phyloP scores from a whole-genome alignment of 1,140 invertebrate species.

The Radopholus similis region DNA sequence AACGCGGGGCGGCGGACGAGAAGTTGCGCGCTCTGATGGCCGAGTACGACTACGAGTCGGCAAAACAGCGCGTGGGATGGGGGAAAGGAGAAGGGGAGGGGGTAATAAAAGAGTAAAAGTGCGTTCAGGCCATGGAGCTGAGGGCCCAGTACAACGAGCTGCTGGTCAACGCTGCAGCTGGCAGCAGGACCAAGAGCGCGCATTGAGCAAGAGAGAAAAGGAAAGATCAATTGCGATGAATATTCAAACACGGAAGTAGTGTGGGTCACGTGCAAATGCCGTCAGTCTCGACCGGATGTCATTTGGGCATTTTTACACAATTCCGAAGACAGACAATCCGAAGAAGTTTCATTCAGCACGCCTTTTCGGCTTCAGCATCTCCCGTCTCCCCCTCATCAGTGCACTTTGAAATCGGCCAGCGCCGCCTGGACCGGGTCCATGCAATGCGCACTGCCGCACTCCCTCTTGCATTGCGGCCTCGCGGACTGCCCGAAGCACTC shows the following conservation, averaged over 20 bases:
- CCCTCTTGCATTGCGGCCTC: not conserved
- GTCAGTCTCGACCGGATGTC: no score
- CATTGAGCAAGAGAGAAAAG: not conserved
- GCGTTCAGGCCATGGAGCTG: constrained; percentile 15
- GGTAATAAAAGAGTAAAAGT: not conserved
- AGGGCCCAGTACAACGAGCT: constrained; percentile 20
- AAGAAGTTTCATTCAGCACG: not conserved
- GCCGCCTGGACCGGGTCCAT: not conserved
- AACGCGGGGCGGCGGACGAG: constrained; percentile 9
- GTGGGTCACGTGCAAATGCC: not conserved
- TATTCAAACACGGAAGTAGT: not conserved
- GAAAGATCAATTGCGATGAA: not conserved
- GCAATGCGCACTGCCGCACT: not conserved
- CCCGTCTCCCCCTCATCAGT: not conserved
- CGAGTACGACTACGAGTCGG: constrained; percentile 24
- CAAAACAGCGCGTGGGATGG: constrained; percentile 18
- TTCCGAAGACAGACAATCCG: no score
- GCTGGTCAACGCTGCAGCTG: not conserved
- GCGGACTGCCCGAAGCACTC: not conserved
- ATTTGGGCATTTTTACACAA: not conserved
- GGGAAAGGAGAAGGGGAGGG: not conserved
- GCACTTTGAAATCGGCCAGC: not conserved
- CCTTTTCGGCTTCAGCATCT: not conserved
- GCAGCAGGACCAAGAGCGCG: not conserved
- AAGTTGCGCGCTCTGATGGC: constrained; percentile 18